A percentile compares a stretch with the other conserved stretches of the same genome.
phyloP scores from a whole-genome alignment of 1,140 invertebrate species.

The Aphelinus atriplicis region DNA sequence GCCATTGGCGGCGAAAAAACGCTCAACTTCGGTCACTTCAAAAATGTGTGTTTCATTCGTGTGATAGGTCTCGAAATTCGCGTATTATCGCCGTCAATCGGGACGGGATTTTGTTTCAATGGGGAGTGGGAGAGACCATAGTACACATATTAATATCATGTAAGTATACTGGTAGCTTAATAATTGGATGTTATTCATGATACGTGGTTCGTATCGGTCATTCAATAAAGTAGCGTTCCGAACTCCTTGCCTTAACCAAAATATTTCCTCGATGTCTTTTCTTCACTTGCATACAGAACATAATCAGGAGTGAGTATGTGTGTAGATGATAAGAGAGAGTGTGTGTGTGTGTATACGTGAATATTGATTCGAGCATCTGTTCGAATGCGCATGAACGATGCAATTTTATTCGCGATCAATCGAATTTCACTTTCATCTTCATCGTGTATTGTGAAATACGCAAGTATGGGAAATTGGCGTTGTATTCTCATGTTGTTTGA shows the following conservation, averaged over 20 bases:
- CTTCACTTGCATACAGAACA: background rate
- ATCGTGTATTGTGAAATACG: too few species aligned
- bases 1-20: slow-evolving; percentile 23
- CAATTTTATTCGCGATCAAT: background rate
- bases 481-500: background rate
- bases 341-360: background rate
- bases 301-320: background rate
- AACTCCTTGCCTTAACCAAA: slow-evolving; percentile 66
- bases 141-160: slow-evolving; percentile 67
- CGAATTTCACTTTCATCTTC: too few species aligned
- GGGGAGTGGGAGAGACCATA: slow-evolving; percentile 68
- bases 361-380: background rate
- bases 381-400: slow-evolving; percentile 3
- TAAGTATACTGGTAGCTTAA: slow-evolving; percentile 67
- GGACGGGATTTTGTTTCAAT: slow-evolving; percentile 42
- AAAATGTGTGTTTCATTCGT: too few species aligned
- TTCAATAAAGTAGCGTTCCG: slow-evolving; percentile 61
- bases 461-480: too few species aligned
- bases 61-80: too few species aligned
- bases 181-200: slow-evolving; percentile 65
- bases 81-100: slow-evolving; percentile 43
- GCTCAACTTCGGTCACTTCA: too few species aligned
- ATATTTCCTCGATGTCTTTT: slow-evolving; percentile 45
- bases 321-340: background rate
- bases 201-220: slow-evolving; percentile 50